Conservation (phyloP, 2,888 invertebrate species). For the Clostera curtula region DNA sequence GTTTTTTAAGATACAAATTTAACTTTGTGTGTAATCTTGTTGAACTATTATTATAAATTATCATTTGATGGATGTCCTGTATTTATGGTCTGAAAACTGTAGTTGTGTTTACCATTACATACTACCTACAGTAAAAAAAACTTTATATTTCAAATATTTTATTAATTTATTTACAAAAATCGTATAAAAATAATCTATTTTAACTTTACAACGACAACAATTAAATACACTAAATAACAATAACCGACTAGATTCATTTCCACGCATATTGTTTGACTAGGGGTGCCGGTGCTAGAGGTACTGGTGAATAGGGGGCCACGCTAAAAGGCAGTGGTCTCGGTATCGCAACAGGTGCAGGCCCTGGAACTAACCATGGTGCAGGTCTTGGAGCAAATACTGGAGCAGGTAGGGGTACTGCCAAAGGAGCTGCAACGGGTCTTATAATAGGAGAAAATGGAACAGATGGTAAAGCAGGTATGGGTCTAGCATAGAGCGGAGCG, state of each 20-base stretch:
- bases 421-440: constrained; percentile 28
- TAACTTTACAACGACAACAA: constrained; percentile 19
- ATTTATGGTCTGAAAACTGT: no score
- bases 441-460: constrained; percentile 41
- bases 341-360: constrained; percentile 38
- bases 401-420: constrained; percentile 28
- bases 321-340: constrained; percentile 33
- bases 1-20: no score
- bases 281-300: constrained; percentile 36
- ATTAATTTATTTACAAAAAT: constrained; percentile 37
- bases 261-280: constrained; percentile 48
- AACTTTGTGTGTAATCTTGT: no score
- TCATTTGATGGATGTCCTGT: no score
- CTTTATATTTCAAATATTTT: constrained; percentile 6
- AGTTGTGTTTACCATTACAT: no score
- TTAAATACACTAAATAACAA: constrained; percentile 25
- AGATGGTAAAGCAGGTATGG: constrained; percentile 21
- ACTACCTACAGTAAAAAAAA: no score
- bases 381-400: constrained; percentile 26
- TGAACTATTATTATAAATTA: no score
- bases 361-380: constrained; percentile 31
- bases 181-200: constrained; percentile 29
- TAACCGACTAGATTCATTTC: constrained; percentile 47
- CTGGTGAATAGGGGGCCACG: constrained; percentile 35
- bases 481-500: constrained; percentile 25